Evolutionary conservation across 2,888 invertebrate species (phyloP).

Genomic region (Leucozona laternaria): DNA sequence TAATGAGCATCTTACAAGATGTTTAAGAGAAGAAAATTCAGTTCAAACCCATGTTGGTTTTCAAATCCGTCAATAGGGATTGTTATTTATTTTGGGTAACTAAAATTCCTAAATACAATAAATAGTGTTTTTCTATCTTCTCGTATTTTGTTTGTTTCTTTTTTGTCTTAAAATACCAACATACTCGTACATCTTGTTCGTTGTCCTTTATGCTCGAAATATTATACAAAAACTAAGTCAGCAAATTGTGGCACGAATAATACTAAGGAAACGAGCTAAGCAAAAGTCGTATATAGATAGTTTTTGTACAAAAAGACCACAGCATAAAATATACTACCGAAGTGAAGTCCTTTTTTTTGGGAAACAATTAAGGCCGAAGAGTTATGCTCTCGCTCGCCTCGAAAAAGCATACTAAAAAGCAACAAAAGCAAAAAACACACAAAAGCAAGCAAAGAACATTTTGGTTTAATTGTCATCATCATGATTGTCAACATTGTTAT

Average conservation of each 20-base stretch:
- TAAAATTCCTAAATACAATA: no score
- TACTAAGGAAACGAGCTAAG: conserved; percentile 1
- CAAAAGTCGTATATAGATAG: background rate
- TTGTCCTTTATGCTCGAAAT: conserved; percentile 45
- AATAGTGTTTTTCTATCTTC: no score
- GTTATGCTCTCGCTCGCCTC: background rate
- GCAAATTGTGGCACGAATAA: conserved; percentile 23
- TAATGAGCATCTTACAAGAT: no score
- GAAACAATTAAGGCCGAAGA: conserved; percentile 5
- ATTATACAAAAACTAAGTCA: conserved; percentile 43
- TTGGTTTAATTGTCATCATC: conserved; percentile 19
- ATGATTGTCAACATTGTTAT: conserved; percentile 25
- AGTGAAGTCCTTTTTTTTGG: conserved; percentile 23
- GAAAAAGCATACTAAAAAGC: background rate
- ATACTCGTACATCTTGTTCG: conserved; percentile 12
- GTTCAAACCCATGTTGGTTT: no score
- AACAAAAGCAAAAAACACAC: background rate
- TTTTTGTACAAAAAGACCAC: conserved; percentile 15
- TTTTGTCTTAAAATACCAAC: conserved; percentile 5
- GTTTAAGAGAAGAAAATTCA: no score
- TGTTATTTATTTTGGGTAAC: no score
- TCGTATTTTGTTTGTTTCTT: background rate
- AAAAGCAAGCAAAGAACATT: conserved; percentile 3
- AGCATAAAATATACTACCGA: conserved; percentile 43
- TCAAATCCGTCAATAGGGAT: no score